These are phyloP conservation scores for Dugesia japonica DNA, from an alignment of 2,888 invertebrate species.

Conservation along the genomic window DNA sequence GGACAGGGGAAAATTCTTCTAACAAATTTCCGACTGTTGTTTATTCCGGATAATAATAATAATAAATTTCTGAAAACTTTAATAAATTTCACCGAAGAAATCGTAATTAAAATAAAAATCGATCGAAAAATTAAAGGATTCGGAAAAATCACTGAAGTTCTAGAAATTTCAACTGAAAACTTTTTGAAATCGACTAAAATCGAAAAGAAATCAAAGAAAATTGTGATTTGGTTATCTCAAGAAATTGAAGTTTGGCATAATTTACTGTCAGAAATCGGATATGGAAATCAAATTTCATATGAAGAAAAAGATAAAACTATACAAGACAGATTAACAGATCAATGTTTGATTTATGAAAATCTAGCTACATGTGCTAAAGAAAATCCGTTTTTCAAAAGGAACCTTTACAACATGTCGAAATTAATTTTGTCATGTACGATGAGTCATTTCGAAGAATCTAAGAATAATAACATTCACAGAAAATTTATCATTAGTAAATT, in stretches of 20 bases:
- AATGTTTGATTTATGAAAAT: slow-evolving; percentile 6
- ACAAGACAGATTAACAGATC: neutral
- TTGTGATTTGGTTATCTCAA: neutral
- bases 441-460: neutral
- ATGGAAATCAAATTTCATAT: neutral
- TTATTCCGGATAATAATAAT: neutral
- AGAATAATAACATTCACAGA: neutral
- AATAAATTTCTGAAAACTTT: neutral
- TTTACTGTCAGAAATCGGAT: neutral
- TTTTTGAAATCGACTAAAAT: no score
- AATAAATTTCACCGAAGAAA: neutral
- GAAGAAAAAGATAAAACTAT: neutral
- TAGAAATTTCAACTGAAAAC: neutral
- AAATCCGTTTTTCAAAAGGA: neutral
- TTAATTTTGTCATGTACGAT: neutral
- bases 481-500: neutral
- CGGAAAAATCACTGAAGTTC: neutral
- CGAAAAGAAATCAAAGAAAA: neutral
- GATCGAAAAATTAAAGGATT: slow-evolving; percentile 6
- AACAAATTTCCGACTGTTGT: neutral
- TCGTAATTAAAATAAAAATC: neutral
- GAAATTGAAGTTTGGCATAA: neutral
- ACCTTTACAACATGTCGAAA: neutral
- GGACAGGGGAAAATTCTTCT: neutral
- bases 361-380: neutral